These are phyloP conservation scores for Acrobasis repandana DNA, from an alignment of 2,888 invertebrate genomes.

Conservation along the genomic window DNA sequence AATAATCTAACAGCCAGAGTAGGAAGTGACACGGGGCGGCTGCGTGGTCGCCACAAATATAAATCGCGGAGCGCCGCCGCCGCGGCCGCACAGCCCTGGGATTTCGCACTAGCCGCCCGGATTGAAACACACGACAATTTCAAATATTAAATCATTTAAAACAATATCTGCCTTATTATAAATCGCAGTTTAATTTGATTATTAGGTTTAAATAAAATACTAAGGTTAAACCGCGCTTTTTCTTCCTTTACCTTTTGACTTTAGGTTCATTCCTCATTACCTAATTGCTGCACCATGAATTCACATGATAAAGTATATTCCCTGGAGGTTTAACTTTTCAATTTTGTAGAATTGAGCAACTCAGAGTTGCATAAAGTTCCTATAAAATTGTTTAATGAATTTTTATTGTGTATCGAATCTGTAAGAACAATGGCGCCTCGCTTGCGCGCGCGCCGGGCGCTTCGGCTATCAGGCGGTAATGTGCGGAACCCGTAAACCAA, in stretches of 20 bases:
- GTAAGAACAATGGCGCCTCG: constrained; percentile 3
- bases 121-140: background rate
- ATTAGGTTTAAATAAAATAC: too few relatives aligned
- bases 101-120: constrained; percentile 2
- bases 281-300: too few relatives aligned
- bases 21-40: constrained; percentile 49
- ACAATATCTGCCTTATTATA: too few relatives aligned
- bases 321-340: too few relatives aligned
- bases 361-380: background rate
- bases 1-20: constrained; percentile 30
- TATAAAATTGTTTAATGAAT: background rate
- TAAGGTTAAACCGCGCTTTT: too few relatives aligned
- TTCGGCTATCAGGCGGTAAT: constrained; percentile 8
- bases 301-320: too few relatives aligned
- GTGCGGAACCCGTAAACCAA: constrained; percentile 5
- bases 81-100: background rate
- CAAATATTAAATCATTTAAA: too few relatives aligned
- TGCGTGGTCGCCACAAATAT: constrained; percentile 67
- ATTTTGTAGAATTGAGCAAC: background rate
- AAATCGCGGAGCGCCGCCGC: constrained; percentile 39
- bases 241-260: too few relatives aligned
- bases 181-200: too few relatives aligned
- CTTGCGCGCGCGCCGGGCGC: background rate
- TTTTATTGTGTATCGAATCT: background rate
- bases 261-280: too few relatives aligned